Base-by-base conservation (phyloP, 2,888 invertebrate species). In the Drosophila leonis region DNA sequence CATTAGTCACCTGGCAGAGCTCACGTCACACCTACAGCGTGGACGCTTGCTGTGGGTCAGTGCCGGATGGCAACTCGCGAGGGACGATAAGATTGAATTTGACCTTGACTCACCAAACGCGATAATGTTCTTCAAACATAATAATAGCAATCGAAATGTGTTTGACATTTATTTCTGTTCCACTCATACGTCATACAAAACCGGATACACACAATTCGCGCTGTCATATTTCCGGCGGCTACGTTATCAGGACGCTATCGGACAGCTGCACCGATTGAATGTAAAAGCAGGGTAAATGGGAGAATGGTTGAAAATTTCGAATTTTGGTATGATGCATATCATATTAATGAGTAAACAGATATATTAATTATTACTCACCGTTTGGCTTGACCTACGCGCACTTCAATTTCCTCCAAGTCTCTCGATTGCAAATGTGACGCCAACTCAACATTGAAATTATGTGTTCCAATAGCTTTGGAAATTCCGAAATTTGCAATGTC, bases 21-120 rank as follows among this genome's bases (percentile, higher is more conserved):
- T 33, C 49, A 31, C 31, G n/a, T 18, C 29, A 49, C 33, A 24
- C 15, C 35, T 20, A 20, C 12, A 12, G 15, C n/a, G n/a, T n/a
- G n/a, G n/a, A n/a, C n/a, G n/a, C 4, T 54, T 48, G 29, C 48
- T 59, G 42, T 72, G 56, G 66, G 46, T 74, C 60, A 73, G 52
- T 74, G 55, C 37, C 41, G 20, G 31, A 35, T 37, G 20, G 33
- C 4, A 10, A 35, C 35, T 48, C 9, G 27, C 15, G 9, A n/a
- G 8, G 5, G 4, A 0, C 20, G 71, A 73, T 63, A 41, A 74
- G 72, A 72, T 72, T n/a, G 9, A 10, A 2, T 9, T 9, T 15
- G 18, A 7, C 2, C 9, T 24, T n/a, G 10, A 9, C 9, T 15
- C 7, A 7, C 1, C 37, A n/a, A 27, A 10, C 9, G n/a, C n/a